Evolutionary conservation across 2,797 vertebrate genomes (phyloP), one percentile per base, ranked within the genome.

Genomic region (Perdix hodgsoniae): DNA sequence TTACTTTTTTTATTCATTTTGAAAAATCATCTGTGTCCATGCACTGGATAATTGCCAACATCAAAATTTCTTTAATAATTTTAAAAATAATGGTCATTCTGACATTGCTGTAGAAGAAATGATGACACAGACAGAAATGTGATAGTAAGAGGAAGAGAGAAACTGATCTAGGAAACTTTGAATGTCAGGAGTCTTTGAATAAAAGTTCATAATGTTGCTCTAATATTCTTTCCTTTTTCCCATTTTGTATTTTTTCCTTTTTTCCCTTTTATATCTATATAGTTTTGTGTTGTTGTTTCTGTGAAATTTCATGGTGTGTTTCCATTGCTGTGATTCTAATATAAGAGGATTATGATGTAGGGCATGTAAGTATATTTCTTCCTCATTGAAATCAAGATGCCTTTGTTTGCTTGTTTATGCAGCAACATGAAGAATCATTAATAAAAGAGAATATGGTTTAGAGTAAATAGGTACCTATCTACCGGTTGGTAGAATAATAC

Each of bases 141-240:
- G 0, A 54, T 61, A 70, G n/a, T 17, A 80, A 14, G 19, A 56
- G 24, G 42, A 63, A 76, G 23, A 54, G 8, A 39, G 10, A 82
- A 88, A 80, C 15, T 83, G 35, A 35, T 94, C 86, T 83, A 63
- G 44, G 29, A 82, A 81, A 45, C n/a, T 91, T 90, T 52, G 74
- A 77, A 52, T 81, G 91, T 94, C 84, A 82, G 23, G 71, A 61
- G 52, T 13, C 4, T 81, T 90, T 95, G 78, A 92, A 88, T 14
- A 22, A 64, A 86, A 78, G 11, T 88, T 95, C 40, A 47, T 54
- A 64, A 83, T n/a, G 66, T 5, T 49, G 8, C 26, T 42, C 31
- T 29, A 11, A 10, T 66, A 8, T n/a, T 56, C n/a, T n/a, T 56
- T 56, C 24, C 29, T 31, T 31, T 31, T 18, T 54, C 11, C 15